Conservation (phyloP, 2,113 vertebrate species). For the Aspiorhynchus laticeps region DNA sequence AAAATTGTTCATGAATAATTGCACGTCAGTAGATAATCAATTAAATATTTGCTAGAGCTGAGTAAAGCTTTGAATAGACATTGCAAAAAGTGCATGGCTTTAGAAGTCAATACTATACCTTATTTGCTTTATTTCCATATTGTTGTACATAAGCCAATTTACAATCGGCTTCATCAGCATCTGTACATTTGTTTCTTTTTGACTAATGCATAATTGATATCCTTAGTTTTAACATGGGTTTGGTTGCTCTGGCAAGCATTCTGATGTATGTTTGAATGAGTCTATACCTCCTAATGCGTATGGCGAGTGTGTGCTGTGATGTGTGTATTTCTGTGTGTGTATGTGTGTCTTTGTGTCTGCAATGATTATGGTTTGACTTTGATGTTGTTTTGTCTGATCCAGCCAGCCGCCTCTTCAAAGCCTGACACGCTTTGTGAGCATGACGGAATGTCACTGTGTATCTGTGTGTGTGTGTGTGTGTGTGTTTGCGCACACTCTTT, state of each 20-base stretch:
- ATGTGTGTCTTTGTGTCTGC: background rate
- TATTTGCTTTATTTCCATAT: background rate
- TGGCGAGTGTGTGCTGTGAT: slow-evolving; percentile 65
- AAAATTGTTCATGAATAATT: background rate
- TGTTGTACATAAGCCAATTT: background rate
- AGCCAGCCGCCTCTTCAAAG: slow-evolving; percentile 74
- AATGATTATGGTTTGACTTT: slow-evolving; percentile 71
- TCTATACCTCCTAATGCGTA: slow-evolving; percentile 17
- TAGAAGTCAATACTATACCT: background rate
- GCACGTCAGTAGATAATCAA: background rate
- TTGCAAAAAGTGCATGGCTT: background rate
- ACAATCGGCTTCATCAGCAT: background rate
- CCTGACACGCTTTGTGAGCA: slow-evolving; percentile 66
- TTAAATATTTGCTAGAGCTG: background rate
- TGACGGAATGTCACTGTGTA: slow-evolving; percentile 71
- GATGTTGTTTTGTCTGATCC: slow-evolving; percentile 75
- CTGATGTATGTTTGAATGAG: slow-evolving; percentile 15
- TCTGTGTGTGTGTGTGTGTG: slow-evolving; percentile 67
- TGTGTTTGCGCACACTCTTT: slow-evolving; percentile 25
- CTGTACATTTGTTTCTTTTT: background rate
- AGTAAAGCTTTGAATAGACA: background rate
- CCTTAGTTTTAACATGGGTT: background rate
- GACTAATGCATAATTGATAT: background rate
- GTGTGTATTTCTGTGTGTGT: slow-evolving; percentile 65
- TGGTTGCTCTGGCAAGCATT: background rate